Evolutionary conservation across 2,888 invertebrate species (phyloP), one percentile per base, ranked within the genome.

Genomic region (Eurois occulta): DNA sequence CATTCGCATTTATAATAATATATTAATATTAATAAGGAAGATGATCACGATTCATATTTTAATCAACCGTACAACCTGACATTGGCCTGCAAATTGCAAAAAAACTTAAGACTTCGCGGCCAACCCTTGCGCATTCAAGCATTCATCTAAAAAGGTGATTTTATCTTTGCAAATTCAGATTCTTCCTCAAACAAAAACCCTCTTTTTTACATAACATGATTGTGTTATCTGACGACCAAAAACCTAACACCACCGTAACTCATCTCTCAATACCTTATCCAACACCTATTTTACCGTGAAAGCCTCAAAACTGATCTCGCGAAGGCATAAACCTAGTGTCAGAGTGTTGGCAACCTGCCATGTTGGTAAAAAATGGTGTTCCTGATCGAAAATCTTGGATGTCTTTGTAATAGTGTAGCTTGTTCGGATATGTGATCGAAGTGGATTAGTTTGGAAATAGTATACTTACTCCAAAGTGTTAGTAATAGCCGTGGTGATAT

Each of bases 341-440:
- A 67, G 32, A 35, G 67, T 35, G 78, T 55, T 89, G 89, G 89
- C 89, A 81, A 28, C 16, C 58, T 81, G 85, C 88, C 88, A 88
- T 80, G 77, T 77, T 73, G 69, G 52, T 87, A 85, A 85, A 82
- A 88, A 84, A 88, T 84, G 67, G 77, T 77, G 80, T 78, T 78
- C 75, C 75, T 81, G 83, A 88, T 81, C 81, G 69, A 66, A 68
- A 83, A 73, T 55, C 64, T 71, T 55, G 13, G 77, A 86, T 75
- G 75, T 74, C 72, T 74, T 71, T 38, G 72, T 86, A 72, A 86
- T 62, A 78, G 46, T 66, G 65, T 43, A 64, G 48, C 28, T 55
- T 66, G 48, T 43, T 72, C 35, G 52, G 35, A 77, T 73, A 73
- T 71, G 64, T 60, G 41, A 55, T 43, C 58, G 65, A 32, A 38